phyloP scores from a whole-genome alignment of 2,113 vertebrate genomes.

The Strigops habroptila region DNA sequence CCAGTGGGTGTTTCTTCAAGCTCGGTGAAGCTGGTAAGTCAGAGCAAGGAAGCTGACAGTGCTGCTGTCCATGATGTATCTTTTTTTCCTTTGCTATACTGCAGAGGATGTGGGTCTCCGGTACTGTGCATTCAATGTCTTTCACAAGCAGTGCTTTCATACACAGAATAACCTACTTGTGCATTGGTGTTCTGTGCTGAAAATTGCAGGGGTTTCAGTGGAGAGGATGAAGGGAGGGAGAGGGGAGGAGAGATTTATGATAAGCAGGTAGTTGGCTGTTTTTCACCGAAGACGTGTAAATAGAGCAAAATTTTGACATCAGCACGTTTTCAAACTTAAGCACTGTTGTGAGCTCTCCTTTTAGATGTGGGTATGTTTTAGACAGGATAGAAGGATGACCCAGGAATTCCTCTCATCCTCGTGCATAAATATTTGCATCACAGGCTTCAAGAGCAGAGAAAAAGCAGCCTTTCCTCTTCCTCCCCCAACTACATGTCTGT shows the following conservation, averaged over 20 bases:
- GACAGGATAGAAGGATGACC: conserved; percentile 24
- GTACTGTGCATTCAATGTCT: conserved; percentile 14
- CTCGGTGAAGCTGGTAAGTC: background rate
- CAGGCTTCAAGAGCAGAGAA: conserved; percentile 6
- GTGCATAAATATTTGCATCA: conserved; percentile 40
- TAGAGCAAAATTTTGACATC: conserved; percentile 44
- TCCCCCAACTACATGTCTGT: background rate
- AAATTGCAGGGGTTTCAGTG: conserved; percentile 2
- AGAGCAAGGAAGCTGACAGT: background rate
- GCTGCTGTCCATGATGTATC: conserved; percentile 15
- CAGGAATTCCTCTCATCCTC: conserved; percentile 18
- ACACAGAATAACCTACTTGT: conserved; percentile 49
- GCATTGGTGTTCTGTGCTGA: background rate
- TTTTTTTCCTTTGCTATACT: background rate
- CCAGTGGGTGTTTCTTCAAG: conserved; percentile 8
- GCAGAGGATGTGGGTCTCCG: background rate
- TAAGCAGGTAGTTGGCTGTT: conserved; percentile 37
- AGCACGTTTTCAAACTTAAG: conserved; percentile 27
- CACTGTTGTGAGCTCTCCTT: background rate
- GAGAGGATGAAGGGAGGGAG: background rate
- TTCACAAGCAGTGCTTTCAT: conserved; percentile 53
- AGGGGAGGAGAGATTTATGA: conserved; percentile 40
- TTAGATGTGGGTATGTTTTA: background rate
- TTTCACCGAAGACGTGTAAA: conserved; percentile 3
- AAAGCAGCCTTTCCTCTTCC: background rate